Conservation (phyloP, 2,113 vertebrate genomes). For the Todiramphus saurophagus region DNA sequence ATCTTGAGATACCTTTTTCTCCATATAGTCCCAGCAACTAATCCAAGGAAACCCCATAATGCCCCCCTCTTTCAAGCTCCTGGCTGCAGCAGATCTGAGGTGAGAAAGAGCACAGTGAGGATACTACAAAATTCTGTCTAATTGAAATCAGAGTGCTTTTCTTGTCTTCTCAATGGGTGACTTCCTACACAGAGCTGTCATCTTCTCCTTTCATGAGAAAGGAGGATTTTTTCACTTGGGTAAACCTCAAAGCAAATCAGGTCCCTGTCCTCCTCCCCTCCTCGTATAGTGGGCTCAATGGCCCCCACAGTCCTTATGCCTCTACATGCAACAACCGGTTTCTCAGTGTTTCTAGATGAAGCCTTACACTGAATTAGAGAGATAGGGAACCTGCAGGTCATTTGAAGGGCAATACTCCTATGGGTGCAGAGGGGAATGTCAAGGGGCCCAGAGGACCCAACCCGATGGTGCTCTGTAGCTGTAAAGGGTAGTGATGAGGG, state of each 20-base stretch:
- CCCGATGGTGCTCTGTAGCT: not conserved
- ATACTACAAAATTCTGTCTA: not conserved
- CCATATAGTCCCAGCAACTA: not conserved
- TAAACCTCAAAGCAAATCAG: not conserved
- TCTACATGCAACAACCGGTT: not conserved
- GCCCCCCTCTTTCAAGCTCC: not conserved
- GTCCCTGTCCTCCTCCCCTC: not conserved
- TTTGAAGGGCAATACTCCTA: not conserved
- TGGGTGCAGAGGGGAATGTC: rapidly evolving
- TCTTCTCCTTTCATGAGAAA: not conserved
- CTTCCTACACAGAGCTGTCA: not conserved
- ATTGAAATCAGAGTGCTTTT: not conserved
- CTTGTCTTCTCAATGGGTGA: not conserved
- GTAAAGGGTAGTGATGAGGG: not conserved
- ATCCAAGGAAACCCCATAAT: not conserved
- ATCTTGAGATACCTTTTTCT: not conserved
- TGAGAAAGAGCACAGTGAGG: not conserved
- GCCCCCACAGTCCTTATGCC: not conserved
- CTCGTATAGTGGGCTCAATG: not conserved
- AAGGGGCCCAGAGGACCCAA: not conserved
- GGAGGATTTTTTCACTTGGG: not conserved
- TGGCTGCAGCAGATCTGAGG: not conserved
- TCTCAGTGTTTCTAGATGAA: not conserved
- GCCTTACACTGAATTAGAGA: not conserved
- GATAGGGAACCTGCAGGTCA: not conserved